These are phyloP conservation scores for Steromphala cineraria DNA, from an alignment of 2,888 invertebrate species.

Conservation along the genomic window DNA sequence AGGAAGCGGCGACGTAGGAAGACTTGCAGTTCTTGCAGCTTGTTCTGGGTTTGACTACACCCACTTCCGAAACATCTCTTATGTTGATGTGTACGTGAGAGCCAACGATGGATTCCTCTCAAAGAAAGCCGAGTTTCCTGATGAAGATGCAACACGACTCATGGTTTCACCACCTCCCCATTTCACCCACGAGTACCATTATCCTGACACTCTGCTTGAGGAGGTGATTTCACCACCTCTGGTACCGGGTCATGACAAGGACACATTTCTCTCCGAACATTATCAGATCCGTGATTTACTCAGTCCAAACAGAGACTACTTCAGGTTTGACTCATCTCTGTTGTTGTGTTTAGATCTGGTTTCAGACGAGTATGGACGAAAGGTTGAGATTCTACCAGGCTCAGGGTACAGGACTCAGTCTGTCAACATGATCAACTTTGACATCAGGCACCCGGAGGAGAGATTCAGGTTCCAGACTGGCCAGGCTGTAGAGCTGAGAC, in stretches of 20 bases:
- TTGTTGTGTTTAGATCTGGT: slow-evolving; percentile 20
- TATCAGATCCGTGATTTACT: slow-evolving; percentile 13
- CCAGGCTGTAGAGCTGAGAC: slow-evolving; percentile 20
- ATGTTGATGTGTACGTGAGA: slow-evolving; percentile 18
- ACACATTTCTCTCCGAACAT: slow-evolving; percentile 12
- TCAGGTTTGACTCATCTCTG: slow-evolving; percentile 22
- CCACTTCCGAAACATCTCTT: not conserved
- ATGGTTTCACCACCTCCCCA: not conserved
- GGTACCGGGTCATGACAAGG: slow-evolving; percentile 1
- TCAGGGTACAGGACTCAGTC: slow-evolving; percentile 18
- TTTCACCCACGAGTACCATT: not conserved
- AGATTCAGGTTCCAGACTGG: slow-evolving; percentile 12
- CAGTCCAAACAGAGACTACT: not conserved
- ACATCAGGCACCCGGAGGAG: slow-evolving; percentile 23
- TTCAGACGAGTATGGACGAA: slow-evolving; percentile 11
- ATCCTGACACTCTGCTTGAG: not conserved
- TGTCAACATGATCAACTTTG: slow-evolving; percentile 17
- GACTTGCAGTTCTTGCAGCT: not conserved
- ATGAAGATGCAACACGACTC: slow-evolving; percentile 1
- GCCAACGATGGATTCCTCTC: not conserved
- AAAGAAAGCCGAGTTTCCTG: not conserved
- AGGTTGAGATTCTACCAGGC: slow-evolving; percentile 10
- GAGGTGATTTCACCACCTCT: slow-evolving; percentile 9
- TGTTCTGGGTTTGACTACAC: slow-evolving; percentile 27
- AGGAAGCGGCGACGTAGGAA: not conserved